Conservation (phyloP, 2,113 vertebrate genomes). For the Thermophis baileyi region DNA sequence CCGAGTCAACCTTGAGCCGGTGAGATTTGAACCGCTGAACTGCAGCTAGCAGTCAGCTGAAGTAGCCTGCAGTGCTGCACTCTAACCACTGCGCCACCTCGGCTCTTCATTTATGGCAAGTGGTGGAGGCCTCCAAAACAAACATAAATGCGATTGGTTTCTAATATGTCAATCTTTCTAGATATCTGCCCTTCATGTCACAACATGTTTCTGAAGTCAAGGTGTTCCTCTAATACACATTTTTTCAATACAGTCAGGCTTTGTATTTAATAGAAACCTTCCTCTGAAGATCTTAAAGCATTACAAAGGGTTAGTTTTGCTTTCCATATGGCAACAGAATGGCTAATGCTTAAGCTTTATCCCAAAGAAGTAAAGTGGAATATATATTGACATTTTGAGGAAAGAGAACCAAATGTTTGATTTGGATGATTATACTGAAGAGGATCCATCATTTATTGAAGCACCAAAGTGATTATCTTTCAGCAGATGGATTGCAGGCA, state of each 20-base stretch:
- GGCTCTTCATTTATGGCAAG: background rate
- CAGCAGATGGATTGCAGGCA: slow-evolving; percentile 33
- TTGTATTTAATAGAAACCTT: background rate
- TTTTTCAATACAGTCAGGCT: background rate
- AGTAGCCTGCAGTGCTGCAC: no score
- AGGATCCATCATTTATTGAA: slow-evolving; percentile 23
- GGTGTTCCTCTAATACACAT: background rate
- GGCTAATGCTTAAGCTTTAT: slow-evolving; percentile 14
- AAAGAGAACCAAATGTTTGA: slow-evolving; percentile 28
- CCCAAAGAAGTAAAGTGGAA: background rate
- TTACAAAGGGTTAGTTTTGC: background rate
- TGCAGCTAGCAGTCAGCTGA: no score
- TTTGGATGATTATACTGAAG: slow-evolving; percentile 18
- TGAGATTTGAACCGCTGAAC: no score
- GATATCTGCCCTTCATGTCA: background rate
- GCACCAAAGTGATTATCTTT: slow-evolving; percentile 41
- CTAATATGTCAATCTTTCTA: background rate
- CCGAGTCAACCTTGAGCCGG: no score
- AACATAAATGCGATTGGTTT: background rate
- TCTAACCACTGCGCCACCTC: no score
- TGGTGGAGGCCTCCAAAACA: background rate
- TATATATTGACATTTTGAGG: slow-evolving; percentile 19
- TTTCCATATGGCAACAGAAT: background rate
- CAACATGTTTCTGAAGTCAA: background rate
- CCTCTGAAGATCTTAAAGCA: background rate